A percentile compares a stretch with the other conserved stretches of the same genome.
These are phyloP conservation scores for Drosophila melanocephala DNA, from an alignment of 2,888 invertebrate species.

Conservation along the genomic window DNA sequence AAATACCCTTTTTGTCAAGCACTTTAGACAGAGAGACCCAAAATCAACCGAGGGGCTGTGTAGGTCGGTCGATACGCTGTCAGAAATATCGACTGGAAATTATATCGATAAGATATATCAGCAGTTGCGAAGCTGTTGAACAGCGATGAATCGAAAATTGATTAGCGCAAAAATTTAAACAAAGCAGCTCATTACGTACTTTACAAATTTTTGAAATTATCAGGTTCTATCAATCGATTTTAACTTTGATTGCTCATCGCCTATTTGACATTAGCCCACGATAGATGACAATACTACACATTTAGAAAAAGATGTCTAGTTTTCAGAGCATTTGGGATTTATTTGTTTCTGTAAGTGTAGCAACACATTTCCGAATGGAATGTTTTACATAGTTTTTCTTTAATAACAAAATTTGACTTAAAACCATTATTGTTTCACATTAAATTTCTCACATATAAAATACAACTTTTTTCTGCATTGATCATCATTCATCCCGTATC, in stretches of 20 bases:
- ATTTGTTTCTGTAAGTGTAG: not conserved
- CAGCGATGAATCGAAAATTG: not conserved
- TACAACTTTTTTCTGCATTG: fast-evolving
- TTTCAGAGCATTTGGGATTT: not conserved
- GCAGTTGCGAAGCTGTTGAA: not conserved
- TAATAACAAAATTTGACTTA: not conserved
- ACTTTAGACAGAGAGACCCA: not conserved
- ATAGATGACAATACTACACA: too few relatives aligned
- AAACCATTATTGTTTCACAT: not conserved
- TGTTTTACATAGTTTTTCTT: not conserved
- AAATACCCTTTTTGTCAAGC: not conserved
- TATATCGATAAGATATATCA: constrained; percentile 16
- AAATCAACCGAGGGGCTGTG: constrained; percentile 7
- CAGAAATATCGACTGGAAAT: not conserved
- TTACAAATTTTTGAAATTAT: not conserved
- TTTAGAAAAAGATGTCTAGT: not conserved
- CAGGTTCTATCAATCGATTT: too few relatives aligned
- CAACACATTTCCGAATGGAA: not conserved
- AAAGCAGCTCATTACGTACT: not conserved
- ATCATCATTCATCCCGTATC: fast-evolving
- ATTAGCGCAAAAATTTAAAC: not conserved
- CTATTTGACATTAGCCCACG: too few relatives aligned
- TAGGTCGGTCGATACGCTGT: constrained; percentile 28
- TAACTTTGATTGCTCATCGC: too few relatives aligned
- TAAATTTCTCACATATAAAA: not conserved